These are phyloP conservation scores for Rhodeus uyekii DNA, from an alignment of 2,797 vertebrate genomes.

Conservation along the genomic window DNA sequence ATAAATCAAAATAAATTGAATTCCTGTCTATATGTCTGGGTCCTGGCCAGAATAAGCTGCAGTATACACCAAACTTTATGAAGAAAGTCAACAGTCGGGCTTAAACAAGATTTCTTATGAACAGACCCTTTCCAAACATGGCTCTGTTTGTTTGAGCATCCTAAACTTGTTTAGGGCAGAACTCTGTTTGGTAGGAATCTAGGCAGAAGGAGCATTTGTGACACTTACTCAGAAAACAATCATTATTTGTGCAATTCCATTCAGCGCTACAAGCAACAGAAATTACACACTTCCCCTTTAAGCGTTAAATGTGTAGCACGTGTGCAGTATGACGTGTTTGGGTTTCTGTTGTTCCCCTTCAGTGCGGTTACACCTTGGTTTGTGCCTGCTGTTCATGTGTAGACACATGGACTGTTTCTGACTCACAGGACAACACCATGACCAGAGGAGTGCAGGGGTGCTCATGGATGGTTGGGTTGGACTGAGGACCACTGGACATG, in stretches of 20 bases:
- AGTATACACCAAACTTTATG: background rate
- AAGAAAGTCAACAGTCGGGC: background rate
- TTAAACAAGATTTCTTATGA: background rate
- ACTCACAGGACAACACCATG: conserved; percentile 65
- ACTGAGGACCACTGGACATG: conserved; percentile 54
- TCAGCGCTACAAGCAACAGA: background rate
- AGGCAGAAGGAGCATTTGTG: background rate
- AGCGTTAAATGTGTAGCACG: background rate
- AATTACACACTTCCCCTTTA: conserved; percentile 35
- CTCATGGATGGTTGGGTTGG: conserved; percentile 62
- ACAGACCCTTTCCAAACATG: background rate
- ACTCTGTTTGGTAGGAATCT: background rate
- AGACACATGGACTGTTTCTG: conserved; percentile 56
- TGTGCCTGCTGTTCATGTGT: conserved; percentile 56
- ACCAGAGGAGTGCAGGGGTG: conserved; percentile 59
- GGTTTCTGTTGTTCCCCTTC: conserved; percentile 23
- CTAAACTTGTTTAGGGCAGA: background rate
- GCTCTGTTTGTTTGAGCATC: background rate
- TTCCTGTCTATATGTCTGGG: background rate
- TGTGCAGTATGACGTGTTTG: background rate
- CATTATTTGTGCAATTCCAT: background rate
- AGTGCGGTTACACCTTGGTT: conserved; percentile 55
- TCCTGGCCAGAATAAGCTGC: background rate
- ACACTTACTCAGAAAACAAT: background rate
- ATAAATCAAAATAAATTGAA: no score